phyloP scores from a whole-genome alignment of 2,888 invertebrate genomes.

The Eustalomyia histrio region DNA sequence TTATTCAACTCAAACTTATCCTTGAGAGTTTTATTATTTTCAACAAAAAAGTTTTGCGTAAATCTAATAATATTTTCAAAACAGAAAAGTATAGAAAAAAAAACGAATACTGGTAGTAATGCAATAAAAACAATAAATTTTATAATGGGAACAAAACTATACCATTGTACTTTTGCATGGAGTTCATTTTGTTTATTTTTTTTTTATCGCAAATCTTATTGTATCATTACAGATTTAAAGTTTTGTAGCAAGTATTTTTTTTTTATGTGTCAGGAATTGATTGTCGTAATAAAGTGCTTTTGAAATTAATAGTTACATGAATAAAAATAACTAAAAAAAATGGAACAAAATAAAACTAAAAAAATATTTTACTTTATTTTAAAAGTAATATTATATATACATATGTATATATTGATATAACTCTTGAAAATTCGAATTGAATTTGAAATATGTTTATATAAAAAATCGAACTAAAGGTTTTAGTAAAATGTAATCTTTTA shows the following conservation, averaged over 20 bases:
- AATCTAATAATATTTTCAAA: constrained; percentile 60
- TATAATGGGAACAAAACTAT: constrained; percentile 47
- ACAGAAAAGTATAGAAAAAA: constrained; percentile 11
- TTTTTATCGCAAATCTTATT: constrained; percentile 18
- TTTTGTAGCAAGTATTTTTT: constrained; percentile 14
- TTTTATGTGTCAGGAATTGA: constrained; percentile 20
- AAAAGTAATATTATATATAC: no score
- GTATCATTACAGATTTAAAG: constrained; percentile 42
- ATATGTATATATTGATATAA: no score
- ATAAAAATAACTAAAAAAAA: background rate
- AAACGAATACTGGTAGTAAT: constrained; percentile 3
- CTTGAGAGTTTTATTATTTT: constrained; percentile 48
- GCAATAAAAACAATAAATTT: constrained; percentile 33
- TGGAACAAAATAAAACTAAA: background rate
- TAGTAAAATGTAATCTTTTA: no score
- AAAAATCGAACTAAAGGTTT: no score
- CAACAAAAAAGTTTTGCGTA: constrained; percentile 52
- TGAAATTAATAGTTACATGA: background rate
- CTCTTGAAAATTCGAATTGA: no score
- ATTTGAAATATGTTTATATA: no score
- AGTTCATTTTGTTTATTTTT: constrained; percentile 35
- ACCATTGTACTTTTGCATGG: constrained; percentile 5
- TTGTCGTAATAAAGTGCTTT: constrained; percentile 44
- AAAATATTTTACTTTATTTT: background rate
- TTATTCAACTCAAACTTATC: constrained; percentile 37